Base-by-base conservation (phyloP, 2,888 invertebrate genomes). In the Rosalia funebris region DNA sequence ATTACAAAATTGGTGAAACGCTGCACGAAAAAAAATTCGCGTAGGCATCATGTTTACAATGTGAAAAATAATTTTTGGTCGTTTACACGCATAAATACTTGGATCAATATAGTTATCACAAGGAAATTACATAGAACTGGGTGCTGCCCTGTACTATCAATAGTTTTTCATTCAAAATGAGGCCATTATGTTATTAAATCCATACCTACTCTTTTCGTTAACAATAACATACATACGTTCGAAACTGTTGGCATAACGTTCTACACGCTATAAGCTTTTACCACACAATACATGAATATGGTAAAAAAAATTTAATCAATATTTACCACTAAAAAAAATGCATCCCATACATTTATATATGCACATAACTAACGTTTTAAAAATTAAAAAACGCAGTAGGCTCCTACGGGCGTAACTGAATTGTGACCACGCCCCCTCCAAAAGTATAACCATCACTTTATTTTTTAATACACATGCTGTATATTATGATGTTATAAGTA, bases 361-460 rank as follows among this genome's bases (percentile, higher is more conserved):
- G n/a, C n/a, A n/a, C n/a, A n/a, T n/a, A n/a, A n/a, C n/a, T n/a
- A n/a, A n/a, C n/a, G n/a, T n/a, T n/a, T n/a, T 25, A 25, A 25
- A 7, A 5, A 25, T 5, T 25, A 25, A 25, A 25, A 25, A 25
- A 5, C 25, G 25, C 25, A 25, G 25, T 25, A 25, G 25, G 25
- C 25, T 5, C 7, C 3, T 5, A 25, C 25, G 7, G 25, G 7
- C 25, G 25, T 5, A 25, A 25, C 7, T 5, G 7, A 25, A 25
- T 25, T 5, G 7, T 25, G 12, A n/a, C 32, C 46, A 46, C 47
- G 47, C 50, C 50, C 50, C 50, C 50, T 37, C 16, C 17, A 34
- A 47, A 36, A 25, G 17, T 36, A 16, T 36, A 25, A 5, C n/a
- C n/a, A n/a, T n/a, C n/a, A n/a, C n/a, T n/a, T n/a, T n/a, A n/a